Base-by-base conservation (phyloP, 2,797 vertebrate genomes). In the Catharus ustulatus region DNA sequence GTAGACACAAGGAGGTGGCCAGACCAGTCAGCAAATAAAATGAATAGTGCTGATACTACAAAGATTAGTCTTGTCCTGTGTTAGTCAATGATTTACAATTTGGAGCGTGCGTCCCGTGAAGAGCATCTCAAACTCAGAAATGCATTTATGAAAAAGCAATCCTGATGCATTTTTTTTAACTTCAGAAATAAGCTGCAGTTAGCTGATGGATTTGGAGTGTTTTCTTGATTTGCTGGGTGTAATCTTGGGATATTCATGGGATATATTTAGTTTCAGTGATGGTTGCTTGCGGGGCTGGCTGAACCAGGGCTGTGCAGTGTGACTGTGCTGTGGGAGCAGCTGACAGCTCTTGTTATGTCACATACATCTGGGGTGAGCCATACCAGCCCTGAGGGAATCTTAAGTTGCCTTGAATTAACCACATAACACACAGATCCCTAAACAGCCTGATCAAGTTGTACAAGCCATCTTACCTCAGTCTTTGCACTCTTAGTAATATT, bases 271-370 rank as follows among this genome's bases (percentile, higher is more conserved):
- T 79, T 81, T 46, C 0, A 2, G 20, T 63, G 29, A 5, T 36
- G 38, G 29, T 30, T 74, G 79, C 93, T 90, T 1, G 3, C 0
- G 10, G 91, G 78, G 48, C 52, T 73, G 84, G 36, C 85, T 55
- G 77, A 40, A 34, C 14, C 57, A 17, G 72, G 42, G 78, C 9
- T 73, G 32, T 54, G 66, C 66, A 27, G 43, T 49, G 2, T 32
- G 62, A 5, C 1, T 21, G n/a, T 81, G 77, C 80, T 51, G 46
- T 52, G 58, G 64, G 42, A 89, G 89, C 76, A 89, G 82, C 92
- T 92, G 92, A 21, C 93, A 88, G 63, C 83, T 93, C 83, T 76
- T 8, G 9, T 81, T 87, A 67, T 55, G 58, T 93, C 89, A 75
- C 17, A 0, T 22, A 26, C 5, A 5, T 51, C 36, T 55, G 55